Conservation (phyloP, 2,888 invertebrate genomes). For the Ennomos erosarius region DNA sequence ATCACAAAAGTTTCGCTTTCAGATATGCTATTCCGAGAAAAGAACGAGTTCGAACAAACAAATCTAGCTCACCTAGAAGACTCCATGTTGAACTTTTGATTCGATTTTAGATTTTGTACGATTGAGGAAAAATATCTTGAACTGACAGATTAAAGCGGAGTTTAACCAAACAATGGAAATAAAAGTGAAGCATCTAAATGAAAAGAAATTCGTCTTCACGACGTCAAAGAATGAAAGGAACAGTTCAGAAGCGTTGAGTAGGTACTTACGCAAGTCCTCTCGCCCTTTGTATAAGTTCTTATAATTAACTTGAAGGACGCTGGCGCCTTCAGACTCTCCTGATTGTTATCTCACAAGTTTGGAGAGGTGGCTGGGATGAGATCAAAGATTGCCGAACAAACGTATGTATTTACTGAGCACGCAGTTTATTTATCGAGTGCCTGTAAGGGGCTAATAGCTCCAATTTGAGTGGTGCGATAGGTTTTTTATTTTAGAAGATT, state of each 20-base stretch:
- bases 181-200: constrained; percentile 46
- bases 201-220: constrained; percentile 49
- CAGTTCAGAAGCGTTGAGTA: constrained; percentile 51
- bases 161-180: constrained; percentile 49
- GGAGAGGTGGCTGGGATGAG: constrained; percentile 49
- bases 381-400: constrained; percentile 51
- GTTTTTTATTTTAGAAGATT: constrained; percentile 25
- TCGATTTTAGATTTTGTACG: constrained; percentile 35
- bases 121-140: constrained; percentile 17
- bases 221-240: constrained; percentile 49
- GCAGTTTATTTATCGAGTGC: constrained; percentile 16
- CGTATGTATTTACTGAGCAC: constrained; percentile 28
- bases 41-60: constrained; percentile 39
- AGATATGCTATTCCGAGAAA: constrained; percentile 34
- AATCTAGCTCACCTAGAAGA: constrained; percentile 34
- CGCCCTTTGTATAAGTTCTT: constrained; percentile 57
- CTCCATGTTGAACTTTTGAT: constrained; percentile 37
- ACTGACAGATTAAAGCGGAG: constrained; percentile 35
- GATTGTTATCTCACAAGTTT: constrained; percentile 58
- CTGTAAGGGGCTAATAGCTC: constrained; percentile 8
- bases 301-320: constrained; percentile 61
- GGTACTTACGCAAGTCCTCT: constrained; percentile 49
- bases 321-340: constrained; percentile 48
- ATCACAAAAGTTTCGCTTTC: constrained; percentile 33
- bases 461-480: neutral